phyloP scores from a whole-genome alignment of 2,113 vertebrate species.

The Aptenodytes patagonicus region DNA sequence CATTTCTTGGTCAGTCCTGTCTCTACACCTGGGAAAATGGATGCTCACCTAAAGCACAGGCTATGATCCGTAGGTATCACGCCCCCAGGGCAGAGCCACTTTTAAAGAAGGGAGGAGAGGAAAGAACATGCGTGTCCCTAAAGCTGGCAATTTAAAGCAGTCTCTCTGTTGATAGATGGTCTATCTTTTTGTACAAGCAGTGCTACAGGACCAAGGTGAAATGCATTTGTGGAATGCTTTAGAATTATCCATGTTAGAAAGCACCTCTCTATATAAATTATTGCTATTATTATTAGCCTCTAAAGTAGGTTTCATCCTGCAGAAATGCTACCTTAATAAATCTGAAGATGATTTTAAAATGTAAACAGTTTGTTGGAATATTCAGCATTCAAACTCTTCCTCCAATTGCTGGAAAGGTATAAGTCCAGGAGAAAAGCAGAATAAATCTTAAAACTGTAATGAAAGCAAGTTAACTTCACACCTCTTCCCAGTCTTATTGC shows the following conservation, averaged over 20 bases:
- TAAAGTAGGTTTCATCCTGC: not conserved
- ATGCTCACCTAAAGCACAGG: not conserved
- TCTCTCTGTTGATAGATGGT: not conserved
- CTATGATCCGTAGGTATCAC: accelerated
- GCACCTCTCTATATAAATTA: not conserved
- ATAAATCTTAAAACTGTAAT: not conserved
- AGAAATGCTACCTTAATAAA: not conserved
- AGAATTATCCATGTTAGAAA: not conserved
- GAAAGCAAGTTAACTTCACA: not conserved
- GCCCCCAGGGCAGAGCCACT: not conserved
- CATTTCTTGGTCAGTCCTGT: not conserved
- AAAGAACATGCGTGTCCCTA: not conserved
- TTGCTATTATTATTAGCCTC: not conserved
- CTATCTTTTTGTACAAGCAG: not conserved
- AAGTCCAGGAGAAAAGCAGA: not conserved
- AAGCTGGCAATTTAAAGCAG: not conserved
- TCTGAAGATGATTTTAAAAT: not conserved
- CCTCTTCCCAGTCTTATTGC: not conserved
- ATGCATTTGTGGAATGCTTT: not conserved
- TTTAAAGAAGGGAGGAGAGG: not conserved
- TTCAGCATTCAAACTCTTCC: not conserved
- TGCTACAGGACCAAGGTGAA: not conserved
- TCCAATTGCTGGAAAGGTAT: not conserved
- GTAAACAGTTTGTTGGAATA: not conserved
- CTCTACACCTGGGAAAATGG: not conserved